Conservation (phyloP, 1,140 invertebrate species). For the Drosophila parabipectinata region DNA sequence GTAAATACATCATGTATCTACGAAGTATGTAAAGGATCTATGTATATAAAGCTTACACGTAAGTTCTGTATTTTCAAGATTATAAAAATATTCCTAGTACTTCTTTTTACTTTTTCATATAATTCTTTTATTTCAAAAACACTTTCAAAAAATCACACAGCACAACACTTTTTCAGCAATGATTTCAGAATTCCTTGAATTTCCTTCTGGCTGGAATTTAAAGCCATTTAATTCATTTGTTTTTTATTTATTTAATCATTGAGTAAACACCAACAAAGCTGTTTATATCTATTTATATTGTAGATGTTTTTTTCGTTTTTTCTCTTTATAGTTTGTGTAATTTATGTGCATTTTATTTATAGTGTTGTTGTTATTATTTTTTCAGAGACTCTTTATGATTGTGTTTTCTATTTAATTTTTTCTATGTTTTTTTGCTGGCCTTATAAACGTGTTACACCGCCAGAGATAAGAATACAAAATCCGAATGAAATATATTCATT, state of each 20-base stretch:
- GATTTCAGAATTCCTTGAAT: background rate
- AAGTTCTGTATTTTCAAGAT: too few relatives aligned
- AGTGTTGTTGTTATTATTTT: slow-evolving; percentile 24
- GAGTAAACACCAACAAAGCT: slow-evolving; percentile 7
- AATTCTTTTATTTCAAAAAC: too few relatives aligned
- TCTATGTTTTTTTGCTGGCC: background rate
- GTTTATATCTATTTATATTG: slow-evolving; percentile 16
- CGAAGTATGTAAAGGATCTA: too few relatives aligned
- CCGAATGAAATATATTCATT: background rate
- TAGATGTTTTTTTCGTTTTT: slow-evolving; percentile 12
- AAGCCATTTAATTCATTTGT: slow-evolving; percentile 4
- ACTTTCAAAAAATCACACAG: too few relatives aligned
- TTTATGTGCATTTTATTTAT: slow-evolving; percentile 46
- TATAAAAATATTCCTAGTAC: too few relatives aligned
- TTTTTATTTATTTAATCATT: slow-evolving; percentile 14
- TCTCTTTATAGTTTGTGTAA: slow-evolving; percentile 13
- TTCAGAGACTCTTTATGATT: slow-evolving; percentile 27
- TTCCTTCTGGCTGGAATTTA: background rate
- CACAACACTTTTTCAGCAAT: background rate
- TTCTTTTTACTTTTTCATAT: too few relatives aligned
- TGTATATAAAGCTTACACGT: too few relatives aligned
- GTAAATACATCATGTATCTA: too few relatives aligned
- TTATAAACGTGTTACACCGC: slow-evolving; percentile 13
- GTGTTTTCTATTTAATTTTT: slow-evolving; percentile 16
- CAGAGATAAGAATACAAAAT: slow-evolving; percentile 12